Base-by-base conservation (phyloP, 1,140 invertebrate genomes). In the Cydia splendana region DNA sequence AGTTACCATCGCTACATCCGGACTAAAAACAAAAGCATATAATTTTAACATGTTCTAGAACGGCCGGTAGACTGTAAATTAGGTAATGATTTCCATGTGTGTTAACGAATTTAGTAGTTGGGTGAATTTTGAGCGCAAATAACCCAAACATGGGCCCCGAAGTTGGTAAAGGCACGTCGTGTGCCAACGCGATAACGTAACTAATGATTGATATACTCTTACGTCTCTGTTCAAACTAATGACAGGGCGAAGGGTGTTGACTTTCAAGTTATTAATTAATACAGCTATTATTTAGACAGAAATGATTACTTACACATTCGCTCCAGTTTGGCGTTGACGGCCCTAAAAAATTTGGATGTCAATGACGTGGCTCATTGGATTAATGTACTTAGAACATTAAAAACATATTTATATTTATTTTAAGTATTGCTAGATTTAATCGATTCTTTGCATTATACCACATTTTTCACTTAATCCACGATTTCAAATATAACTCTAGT, bases 211-310 rank as follows among this genome's bases (percentile, higher is more conserved):
- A 91, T 93, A 86, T 88, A 89, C 86, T 87, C 85, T 83, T 83
- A 86, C 82, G 82, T 86, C 88, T 88, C 86, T 85, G 85, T 85
- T 87, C 84, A 84, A 90, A 89, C 89, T 91, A 93, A 93, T 91
- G 91, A 91, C 87, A 91, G 90, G 88, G 88, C 81, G 85, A 89
- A 84, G 82, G 84, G 79, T 90, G 88, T 91, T 93, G 88, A 93
- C 90, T 93, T 91, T 88, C 85, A 87, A 90, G 88, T 93, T 91
- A 93, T 91, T 93, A 93, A 93, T 91, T 91, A 93, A 91, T 91
- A 89, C 83, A 85, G 87, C 85, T 88, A 88, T 91, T 92, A 89
- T 90, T 88, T 90, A 84, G 84, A 85, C 81, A 83, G 57, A 75
- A 73, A 80, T 80, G 82, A 87, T 86, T 87, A 90, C 82, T 84